Evolutionary conservation across 2,113 vertebrate species (phyloP).

Genomic region (Cynoglossus semilaevis): DNA sequence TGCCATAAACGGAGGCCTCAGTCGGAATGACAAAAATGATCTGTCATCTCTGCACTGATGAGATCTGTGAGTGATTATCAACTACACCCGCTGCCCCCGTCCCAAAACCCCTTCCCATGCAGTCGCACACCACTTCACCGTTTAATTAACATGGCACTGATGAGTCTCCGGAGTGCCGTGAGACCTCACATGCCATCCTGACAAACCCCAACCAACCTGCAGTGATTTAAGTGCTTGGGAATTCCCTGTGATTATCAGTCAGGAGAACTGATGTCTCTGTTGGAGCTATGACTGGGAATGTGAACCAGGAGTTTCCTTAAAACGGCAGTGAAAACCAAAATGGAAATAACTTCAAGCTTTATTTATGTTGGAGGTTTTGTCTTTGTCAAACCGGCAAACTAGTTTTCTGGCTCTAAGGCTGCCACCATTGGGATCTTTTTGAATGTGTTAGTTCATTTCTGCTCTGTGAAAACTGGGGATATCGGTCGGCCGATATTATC

Average conservation of each 20-base stretch:
- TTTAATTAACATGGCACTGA: slow-evolving; percentile 52
- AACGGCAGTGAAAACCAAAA: too few species aligned
- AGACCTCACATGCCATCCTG: slow-evolving; percentile 27
- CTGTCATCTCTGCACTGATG: slow-evolving; percentile 7
- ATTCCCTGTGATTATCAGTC: slow-evolving; percentile 3
- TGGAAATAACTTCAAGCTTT: too few species aligned
- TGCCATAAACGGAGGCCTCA: not conserved
- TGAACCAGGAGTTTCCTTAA: too few species aligned
- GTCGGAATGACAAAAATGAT: slow-evolving; percentile 5
- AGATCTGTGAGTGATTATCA: slow-evolving; percentile 11
- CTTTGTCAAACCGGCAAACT: too few species aligned
- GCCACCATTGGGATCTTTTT: too few species aligned
- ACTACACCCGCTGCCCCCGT: slow-evolving; percentile 4
- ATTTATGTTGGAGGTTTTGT: too few species aligned
- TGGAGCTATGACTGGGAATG: too few species aligned
- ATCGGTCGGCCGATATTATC: too few species aligned
- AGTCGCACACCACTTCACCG: slow-evolving; percentile 29
- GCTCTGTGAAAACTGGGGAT: too few species aligned
- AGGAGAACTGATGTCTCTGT: not conserved
- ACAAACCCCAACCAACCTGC: slow-evolving; percentile 33
- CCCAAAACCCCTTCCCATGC: slow-evolving; percentile 29
- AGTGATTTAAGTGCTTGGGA: slow-evolving; percentile 27
- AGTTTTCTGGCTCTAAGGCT: too few species aligned
- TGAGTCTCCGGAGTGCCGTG: slow-evolving; percentile 33
- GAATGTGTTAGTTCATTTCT: too few species aligned